A percentile compares a stretch with the other conserved stretches of the same genome.
phyloP scores from a whole-genome alignment of 2,797 vertebrate species.

The Ptychadena robeensis region DNA sequence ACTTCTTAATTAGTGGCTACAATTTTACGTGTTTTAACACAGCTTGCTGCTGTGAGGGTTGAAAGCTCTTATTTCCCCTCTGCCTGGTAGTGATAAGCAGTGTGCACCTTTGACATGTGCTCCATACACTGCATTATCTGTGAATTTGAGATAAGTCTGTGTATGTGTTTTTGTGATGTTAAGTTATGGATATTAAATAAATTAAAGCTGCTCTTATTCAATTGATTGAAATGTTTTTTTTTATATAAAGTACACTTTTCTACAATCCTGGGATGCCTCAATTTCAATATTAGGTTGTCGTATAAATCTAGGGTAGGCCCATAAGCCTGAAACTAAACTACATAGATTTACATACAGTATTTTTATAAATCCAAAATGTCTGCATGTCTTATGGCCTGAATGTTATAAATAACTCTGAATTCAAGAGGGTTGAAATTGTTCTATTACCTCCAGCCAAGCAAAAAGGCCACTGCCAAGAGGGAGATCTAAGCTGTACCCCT shows the following conservation, averaged over 20 bases:
- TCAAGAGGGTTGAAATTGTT: too few species aligned
- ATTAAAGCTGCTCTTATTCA: constrained; percentile 22
- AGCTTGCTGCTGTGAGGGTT: constrained; percentile 41
- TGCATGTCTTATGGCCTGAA: too few species aligned
- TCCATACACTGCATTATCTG: constrained; percentile 39
- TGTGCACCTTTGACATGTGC: constrained; percentile 48
- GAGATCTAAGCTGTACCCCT: too few species aligned
- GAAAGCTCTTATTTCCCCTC: constrained; percentile 45
- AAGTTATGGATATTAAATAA: constrained; percentile 56
- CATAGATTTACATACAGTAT: too few species aligned
- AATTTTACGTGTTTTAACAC: constrained; percentile 31
- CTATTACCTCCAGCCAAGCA: too few species aligned
- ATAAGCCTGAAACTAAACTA: too few species aligned
- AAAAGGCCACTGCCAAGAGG: too few species aligned
- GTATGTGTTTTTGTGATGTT: constrained; percentile 57
- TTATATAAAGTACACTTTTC: not conserved
- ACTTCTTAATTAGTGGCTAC: constrained; percentile 45
- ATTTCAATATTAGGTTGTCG: too few species aligned
- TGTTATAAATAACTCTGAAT: too few species aligned
- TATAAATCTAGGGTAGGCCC: too few species aligned
- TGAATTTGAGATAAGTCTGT: constrained; percentile 57
- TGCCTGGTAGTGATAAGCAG: constrained; percentile 61
- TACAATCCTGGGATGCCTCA: not conserved
- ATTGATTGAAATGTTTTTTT: not conserved
- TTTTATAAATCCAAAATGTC: too few species aligned